Conservation (phyloP, 2,113 vertebrate species). For the Rafetus swinhoei region DNA sequence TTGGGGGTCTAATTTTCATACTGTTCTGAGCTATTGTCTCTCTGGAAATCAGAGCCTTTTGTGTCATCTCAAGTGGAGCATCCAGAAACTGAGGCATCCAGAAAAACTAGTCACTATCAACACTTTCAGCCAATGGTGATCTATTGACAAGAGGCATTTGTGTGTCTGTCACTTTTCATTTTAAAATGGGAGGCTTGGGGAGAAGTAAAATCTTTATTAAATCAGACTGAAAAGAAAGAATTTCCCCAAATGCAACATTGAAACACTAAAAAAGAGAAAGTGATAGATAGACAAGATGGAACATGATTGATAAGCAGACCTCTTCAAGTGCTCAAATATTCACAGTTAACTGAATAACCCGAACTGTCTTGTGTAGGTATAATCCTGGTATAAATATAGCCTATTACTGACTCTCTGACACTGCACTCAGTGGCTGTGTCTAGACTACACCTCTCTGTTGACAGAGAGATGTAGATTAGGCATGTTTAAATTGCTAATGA, state of each 20-base stretch:
- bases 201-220: not conserved
- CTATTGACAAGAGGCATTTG: not conserved
- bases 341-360: constrained; percentile 53
- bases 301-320: not conserved
- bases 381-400: not conserved
- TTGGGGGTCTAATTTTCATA: not conserved
- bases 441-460: no score
- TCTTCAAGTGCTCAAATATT: constrained; percentile 71
- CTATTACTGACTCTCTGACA: constrained; percentile 2
- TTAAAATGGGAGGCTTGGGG: not conserved
- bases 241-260: constrained; percentile 1
- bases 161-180: constrained; percentile 19
- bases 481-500: no score
- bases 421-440: no score
- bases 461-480: no score
- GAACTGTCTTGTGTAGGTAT: not conserved
- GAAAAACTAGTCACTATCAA: not conserved
- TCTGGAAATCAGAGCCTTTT: not conserved
- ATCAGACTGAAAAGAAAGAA: constrained; percentile 24
- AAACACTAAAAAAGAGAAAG: not conserved
- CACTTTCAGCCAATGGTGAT: not conserved
- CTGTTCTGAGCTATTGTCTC: not conserved
- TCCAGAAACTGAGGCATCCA: not conserved
- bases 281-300: not conserved
- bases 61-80: not conserved